Evolutionary conservation across 2,113 vertebrate species (phyloP).

Genomic region (Trochalopteron elliotii): DNA sequence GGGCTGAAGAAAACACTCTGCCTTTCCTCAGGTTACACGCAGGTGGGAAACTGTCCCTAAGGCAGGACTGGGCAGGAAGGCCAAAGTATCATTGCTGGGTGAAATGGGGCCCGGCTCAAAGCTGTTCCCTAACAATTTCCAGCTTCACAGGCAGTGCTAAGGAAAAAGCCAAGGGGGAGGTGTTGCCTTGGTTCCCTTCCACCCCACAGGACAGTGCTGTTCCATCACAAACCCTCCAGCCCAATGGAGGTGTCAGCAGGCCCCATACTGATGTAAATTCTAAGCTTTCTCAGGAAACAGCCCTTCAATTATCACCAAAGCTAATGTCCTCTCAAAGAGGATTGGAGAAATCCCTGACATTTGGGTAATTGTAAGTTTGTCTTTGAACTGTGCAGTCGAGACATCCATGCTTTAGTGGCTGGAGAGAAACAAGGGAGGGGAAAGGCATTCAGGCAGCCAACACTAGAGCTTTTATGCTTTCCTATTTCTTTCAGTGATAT

Average conservation of each 20-base stretch:
- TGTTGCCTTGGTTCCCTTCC: not conserved
- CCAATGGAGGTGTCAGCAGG: accelerated
- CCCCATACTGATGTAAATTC: not conserved
- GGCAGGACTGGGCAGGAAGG: not conserved
- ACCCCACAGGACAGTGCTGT: not conserved
- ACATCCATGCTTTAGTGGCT: not conserved
- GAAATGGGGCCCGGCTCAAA: not conserved
- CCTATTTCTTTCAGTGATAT: not conserved
- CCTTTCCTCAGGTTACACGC: not conserved
- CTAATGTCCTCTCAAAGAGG: not conserved
- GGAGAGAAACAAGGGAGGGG: not conserved
- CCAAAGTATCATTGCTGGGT: not conserved
- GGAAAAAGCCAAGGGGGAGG: not conserved
- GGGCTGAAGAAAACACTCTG: not conserved
- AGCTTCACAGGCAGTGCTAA: not conserved
- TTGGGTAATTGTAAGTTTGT: not conserved
- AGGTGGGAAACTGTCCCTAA: not conserved
- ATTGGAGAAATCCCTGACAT: not conserved
- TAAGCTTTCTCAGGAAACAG: not conserved
- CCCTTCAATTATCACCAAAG: not conserved
- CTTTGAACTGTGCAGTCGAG: not conserved
- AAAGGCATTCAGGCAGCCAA: not conserved
- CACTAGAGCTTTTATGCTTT: not conserved
- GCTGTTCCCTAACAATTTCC: not conserved
- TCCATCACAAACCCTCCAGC: not conserved